A percentile compares a stretch with the other conserved stretches of the same genome.
Conservation (phyloP, 2,113 vertebrate genomes). For the Sakesphorus luctuosus region DNA sequence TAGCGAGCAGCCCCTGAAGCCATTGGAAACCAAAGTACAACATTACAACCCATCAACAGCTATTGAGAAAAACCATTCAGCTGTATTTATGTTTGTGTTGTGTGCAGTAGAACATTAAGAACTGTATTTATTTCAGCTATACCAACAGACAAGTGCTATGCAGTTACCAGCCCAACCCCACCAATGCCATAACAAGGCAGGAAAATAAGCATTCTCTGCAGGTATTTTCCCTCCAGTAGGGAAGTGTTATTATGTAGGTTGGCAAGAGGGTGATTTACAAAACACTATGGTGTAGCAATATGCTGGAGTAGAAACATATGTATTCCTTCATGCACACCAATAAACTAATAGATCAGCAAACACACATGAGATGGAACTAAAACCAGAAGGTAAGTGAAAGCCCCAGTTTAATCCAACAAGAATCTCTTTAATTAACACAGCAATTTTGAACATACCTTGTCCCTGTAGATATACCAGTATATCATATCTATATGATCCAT, state of each 20-base stretch:
- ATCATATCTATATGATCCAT: neutral
- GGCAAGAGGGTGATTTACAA: slow-evolving; percentile 55
- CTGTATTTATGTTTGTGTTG: slow-evolving; percentile 49
- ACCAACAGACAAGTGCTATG: slow-evolving; percentile 44
- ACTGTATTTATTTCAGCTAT: slow-evolving; percentile 49
- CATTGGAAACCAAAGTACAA: slow-evolving; percentile 49
- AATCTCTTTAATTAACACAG: neutral
- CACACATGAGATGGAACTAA: neutral
- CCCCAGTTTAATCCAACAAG: neutral
- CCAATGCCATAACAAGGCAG: slow-evolving; percentile 19
- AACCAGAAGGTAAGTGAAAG: slow-evolving; percentile 26
- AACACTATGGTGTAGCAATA: slow-evolving; percentile 7
- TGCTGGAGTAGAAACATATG: slow-evolving; percentile 27
- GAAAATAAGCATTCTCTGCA: slow-evolving; percentile 60
- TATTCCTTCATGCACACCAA: slow-evolving; percentile 36
- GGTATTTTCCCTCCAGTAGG: slow-evolving; percentile 59
- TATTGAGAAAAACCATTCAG: slow-evolving; percentile 40
- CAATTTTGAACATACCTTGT: neutral
- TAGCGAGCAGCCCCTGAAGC: slow-evolving; percentile 86
- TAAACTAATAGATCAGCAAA: neutral
- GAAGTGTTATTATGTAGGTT: slow-evolving; percentile 33
- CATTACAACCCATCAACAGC: slow-evolving; percentile 64
- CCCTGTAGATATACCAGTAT: neutral
- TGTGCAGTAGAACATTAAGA: slow-evolving; percentile 26
- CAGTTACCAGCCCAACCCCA: slow-evolving; percentile 25